phyloP scores from a whole-genome alignment of 2,888 invertebrate species.

The Hetaerina titia region DNA sequence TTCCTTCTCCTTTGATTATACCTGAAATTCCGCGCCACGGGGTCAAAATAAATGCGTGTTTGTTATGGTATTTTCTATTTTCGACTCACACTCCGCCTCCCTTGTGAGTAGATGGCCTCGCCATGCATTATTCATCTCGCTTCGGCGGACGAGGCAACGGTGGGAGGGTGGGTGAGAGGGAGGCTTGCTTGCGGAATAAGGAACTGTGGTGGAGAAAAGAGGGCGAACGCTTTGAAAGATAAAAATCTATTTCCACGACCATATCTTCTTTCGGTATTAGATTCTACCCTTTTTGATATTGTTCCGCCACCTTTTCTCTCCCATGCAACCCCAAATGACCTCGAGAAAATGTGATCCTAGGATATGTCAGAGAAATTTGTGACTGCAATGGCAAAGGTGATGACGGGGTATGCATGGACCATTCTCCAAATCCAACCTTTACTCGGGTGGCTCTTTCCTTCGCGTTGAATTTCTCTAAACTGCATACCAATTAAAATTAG shows the following conservation, averaged over 20 bases:
- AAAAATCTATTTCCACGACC: slow-evolving; percentile 32
- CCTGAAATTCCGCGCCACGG: background rate
- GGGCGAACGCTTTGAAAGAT: slow-evolving; percentile 10
- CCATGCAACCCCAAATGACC: background rate
- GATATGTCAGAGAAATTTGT: background rate
- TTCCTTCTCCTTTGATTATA: background rate
- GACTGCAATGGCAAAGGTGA: background rate
- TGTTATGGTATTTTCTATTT: background rate
- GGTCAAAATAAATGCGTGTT: slow-evolving; percentile 22
- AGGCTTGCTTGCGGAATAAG: background rate
- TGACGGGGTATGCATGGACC: background rate
- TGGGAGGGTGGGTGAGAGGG: background rate
- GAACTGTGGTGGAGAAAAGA: background rate
- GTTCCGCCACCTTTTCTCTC: background rate
- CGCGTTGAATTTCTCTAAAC: background rate
- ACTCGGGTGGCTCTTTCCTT: background rate
- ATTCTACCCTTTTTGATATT: background rate
- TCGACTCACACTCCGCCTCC: background rate
- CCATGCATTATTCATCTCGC: slow-evolving; percentile 27
- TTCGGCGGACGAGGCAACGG: background rate
- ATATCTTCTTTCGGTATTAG: slow-evolving; percentile 11
- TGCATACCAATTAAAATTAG: no score
- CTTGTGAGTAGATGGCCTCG: background rate
- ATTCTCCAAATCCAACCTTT: background rate
- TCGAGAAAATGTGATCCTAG: background rate